A percentile compares a stretch with the other conserved stretches of the same genome.
Evolutionary conservation across 1,140 invertebrate species (phyloP).

Genomic region (Dendrolimus punctatus): DNA sequence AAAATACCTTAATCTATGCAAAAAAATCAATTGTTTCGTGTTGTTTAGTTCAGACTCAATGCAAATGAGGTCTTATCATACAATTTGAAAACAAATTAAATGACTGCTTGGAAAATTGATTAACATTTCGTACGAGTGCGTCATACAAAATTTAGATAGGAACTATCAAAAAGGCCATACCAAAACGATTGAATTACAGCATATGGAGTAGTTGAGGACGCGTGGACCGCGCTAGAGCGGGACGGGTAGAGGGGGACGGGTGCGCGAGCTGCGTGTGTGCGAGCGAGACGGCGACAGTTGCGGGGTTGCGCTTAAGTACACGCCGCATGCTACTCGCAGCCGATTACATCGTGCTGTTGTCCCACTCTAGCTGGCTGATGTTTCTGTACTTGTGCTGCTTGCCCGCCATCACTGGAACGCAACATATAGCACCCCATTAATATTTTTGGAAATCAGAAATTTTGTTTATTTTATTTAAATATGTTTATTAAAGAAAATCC

Average conservation of each 20-base stretch:
- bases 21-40: no score
- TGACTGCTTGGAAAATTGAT: no score
- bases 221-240: not conserved
- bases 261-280: conserved; percentile 14
- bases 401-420: conserved; percentile 48
- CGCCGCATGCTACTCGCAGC: conserved; percentile 18
- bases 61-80: no score
- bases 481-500: no score
- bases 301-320: conserved; percentile 29
- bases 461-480: no score
- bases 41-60: no score
- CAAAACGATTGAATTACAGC: not conserved
- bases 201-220: not conserved
- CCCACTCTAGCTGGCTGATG: conserved; percentile 80
- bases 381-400: conserved; percentile 76
- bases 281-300: conserved; percentile 18
- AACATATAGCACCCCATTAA: conserved; percentile 5
- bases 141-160: no score
- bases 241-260: not conserved
- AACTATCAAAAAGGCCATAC: not conserved
- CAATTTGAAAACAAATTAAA: no score
- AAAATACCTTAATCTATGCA: no score
- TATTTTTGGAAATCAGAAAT: not conserved
- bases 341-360: conserved; percentile 79
- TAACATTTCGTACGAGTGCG: no score